These are phyloP conservation scores for Anneissia japonica DNA, from an alignment of 35 echinoderm and acorn worm species.

Conservation along the genomic window DNA sequence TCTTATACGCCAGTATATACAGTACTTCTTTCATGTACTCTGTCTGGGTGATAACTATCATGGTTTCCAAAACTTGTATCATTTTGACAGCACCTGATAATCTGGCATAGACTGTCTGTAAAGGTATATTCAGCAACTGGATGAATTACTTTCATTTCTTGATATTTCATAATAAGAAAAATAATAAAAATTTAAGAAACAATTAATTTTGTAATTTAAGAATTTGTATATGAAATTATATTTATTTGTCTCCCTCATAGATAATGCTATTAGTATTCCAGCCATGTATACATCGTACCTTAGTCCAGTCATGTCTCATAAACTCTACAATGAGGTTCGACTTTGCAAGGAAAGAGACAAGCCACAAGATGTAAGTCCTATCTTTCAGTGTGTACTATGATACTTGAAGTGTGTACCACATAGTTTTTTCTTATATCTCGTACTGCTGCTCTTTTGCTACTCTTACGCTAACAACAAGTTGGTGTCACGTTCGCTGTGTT, in stretches of 20 bases:
- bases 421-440: not conserved
- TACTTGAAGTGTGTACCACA: not conserved
- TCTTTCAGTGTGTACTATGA: not conserved
- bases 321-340: slow-evolving; percentile 97
- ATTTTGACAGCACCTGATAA: too few relatives aligned
- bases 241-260: slow-evolving; percentile 35
- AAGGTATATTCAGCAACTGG: too few relatives aligned
- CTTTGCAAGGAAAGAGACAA: slow-evolving; percentile 98
- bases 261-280: slow-evolving; percentile 94
- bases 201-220: too few relatives aligned
- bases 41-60: too few relatives aligned
- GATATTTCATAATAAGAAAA: too few relatives aligned
- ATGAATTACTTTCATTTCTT: too few relatives aligned
- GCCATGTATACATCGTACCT: slow-evolving; percentile 88
- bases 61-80: too few relatives aligned
- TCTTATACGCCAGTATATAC: too few relatives aligned
- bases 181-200: too few relatives aligned
- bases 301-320: slow-evolving; percentile 95
- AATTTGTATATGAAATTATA: too few relatives aligned
- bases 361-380: slow-evolving; percentile 74
- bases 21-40: too few relatives aligned
- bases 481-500: not conserved
- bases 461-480: not conserved
- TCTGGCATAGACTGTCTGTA: too few relatives aligned
- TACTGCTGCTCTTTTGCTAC: not conserved